Conservation (phyloP, 2,888 invertebrate species). For the Tenodera sinensis region DNA sequence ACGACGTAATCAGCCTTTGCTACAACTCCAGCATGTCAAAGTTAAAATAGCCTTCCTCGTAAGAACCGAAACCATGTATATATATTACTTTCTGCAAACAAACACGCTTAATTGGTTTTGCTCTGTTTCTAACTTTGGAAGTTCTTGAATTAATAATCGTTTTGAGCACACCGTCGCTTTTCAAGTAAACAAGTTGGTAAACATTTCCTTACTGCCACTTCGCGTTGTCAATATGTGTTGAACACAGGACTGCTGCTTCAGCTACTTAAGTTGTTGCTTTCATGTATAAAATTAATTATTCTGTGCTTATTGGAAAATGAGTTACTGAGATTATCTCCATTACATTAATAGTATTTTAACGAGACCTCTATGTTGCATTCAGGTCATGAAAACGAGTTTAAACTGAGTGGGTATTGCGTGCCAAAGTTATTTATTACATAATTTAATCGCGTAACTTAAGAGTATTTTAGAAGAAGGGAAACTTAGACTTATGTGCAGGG, state of each 20-base stretch:
- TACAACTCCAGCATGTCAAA: background rate
- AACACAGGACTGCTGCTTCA: background rate
- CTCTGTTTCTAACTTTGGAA: background rate
- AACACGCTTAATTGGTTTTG: background rate
- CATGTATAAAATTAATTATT: no score
- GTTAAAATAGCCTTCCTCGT: background rate
- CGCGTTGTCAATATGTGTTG: background rate
- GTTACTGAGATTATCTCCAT: no score
- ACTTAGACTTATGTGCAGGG: no score
- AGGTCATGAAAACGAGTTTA: no score
- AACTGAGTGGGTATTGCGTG: no score
- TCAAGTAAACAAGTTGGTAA: background rate
- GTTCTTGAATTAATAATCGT: background rate
- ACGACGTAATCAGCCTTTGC: background rate
- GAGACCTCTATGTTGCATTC: no score
- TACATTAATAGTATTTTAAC: no score
- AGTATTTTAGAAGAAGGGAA: no score
- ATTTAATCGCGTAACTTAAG: no score
- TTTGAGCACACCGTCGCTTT: background rate
- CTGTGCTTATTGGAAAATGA: no score
- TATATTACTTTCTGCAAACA: background rate
- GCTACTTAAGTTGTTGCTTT: no score
- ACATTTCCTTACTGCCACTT: background rate
- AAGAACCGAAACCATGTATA: background rate
- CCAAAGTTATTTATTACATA: no score